phyloP scores from a whole-genome alignment of 2,113 vertebrate genomes.

The Spea multiplicata region DNA sequence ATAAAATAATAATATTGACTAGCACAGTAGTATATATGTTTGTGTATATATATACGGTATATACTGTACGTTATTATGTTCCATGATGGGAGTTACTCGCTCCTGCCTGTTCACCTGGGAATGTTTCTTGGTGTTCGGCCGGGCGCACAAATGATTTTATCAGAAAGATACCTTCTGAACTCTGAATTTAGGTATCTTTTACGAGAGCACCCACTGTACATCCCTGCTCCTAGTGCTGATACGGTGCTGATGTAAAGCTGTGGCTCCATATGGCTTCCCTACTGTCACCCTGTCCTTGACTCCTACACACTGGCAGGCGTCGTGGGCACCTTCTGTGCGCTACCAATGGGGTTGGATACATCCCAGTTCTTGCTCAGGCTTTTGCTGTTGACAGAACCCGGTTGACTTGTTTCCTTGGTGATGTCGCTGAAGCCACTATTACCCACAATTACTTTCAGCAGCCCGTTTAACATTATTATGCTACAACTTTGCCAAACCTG shows the following conservation, averaged over 20 bases:
- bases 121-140: too few relatives aligned
- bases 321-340: slow-evolving; percentile 23
- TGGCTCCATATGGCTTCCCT: slow-evolving; percentile 25
- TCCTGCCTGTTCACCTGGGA: too few relatives aligned
- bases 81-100: too few relatives aligned
- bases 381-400: slow-evolving; percentile 12
- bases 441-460: slow-evolving; percentile 9
- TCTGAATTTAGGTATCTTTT: too few relatives aligned
- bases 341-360: slow-evolving; percentile 7
- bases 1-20: too few relatives aligned
- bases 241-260: not conserved
- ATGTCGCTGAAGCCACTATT: slow-evolving; percentile 21
- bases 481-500: slow-evolving; percentile 17
- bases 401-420: slow-evolving; percentile 45
- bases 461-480: slow-evolving; percentile 34
- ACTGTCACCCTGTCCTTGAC: not conserved
- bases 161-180: too few relatives aligned
- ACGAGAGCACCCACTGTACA: too few relatives aligned
- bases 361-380: slow-evolving; percentile 13
- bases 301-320: slow-evolving; percentile 33
- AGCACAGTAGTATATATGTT: too few relatives aligned
- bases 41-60: too few relatives aligned
- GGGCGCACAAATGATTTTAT: too few relatives aligned
- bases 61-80: too few relatives aligned
- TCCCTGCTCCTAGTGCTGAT: too few relatives aligned